Percentiles rank a stretch among this genome's conserved stretches.
phyloP scores from a whole-genome alignment of 2,113 vertebrate genomes.

The Muntiacus reevesi region DNA sequence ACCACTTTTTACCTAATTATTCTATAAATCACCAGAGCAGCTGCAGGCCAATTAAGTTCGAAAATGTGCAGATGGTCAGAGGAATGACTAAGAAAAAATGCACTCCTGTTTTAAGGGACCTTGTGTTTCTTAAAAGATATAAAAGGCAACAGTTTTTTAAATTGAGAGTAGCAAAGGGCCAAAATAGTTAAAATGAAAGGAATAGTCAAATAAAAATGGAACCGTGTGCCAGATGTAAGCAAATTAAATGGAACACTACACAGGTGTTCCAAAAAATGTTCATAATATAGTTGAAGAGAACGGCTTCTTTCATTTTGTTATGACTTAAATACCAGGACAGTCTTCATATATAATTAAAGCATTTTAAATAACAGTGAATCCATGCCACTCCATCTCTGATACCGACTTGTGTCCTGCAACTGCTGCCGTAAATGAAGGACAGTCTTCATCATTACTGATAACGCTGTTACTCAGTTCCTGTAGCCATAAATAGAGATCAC shows the following conservation, averaged over 20 bases:
- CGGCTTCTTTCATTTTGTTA: slow-evolving; percentile 38
- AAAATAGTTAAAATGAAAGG: slow-evolving; percentile 46
- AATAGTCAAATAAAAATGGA: slow-evolving; percentile 45
- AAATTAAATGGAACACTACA: slow-evolving; percentile 49
- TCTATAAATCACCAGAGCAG: not conserved
- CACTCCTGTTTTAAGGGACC: not conserved
- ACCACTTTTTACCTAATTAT: not conserved
- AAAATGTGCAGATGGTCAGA: slow-evolving; percentile 17
- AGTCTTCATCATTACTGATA: not conserved
- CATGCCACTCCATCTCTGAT: not conserved
- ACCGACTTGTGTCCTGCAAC: not conserved
- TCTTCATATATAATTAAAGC: not conserved
- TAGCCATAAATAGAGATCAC: not conserved
- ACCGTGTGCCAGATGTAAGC: slow-evolving; percentile 18
- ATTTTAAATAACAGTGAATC: not conserved
- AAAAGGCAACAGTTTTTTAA: not conserved
- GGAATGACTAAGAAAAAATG: not conserved
- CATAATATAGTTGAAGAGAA: slow-evolving; percentile 44
- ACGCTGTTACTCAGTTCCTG: not conserved
- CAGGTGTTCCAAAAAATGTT: slow-evolving; percentile 54
- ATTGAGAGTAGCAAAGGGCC: not conserved
- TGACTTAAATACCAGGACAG: not conserved
- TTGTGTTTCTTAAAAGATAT: not conserved
- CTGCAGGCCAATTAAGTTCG: not conserved
- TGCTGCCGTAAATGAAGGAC: not conserved